Evolutionary conservation across 2,888 invertebrate species (phyloP), one percentile per base, ranked within the genome.

Genomic region (Nudaria mundana): DNA sequence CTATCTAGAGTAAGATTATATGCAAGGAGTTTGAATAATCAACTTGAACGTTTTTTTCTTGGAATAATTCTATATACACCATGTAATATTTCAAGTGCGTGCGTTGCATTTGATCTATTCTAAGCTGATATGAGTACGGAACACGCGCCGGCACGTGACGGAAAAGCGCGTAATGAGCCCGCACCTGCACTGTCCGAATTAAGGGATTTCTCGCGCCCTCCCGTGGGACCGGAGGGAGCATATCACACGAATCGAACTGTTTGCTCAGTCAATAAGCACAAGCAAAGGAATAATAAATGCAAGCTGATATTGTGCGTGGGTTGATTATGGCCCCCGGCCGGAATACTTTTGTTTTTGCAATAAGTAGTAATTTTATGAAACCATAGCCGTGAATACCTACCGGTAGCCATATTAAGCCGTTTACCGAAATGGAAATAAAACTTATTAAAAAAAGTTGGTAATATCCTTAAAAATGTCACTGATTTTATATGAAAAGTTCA

Each of bases 161-260:
- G 76, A 62, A 80, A 79, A 82, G 72, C 77, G 71, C 76, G 79
- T 86, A 88, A 87, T 87, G 85, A 87, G 78, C 76, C 78, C 78
- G 81, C 87, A 88, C 87, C 87, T 87, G 87, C 86, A 81, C 65
- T 73, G 63, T 64, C 76, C 72, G 84, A 77, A 86, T 88, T 87
- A 86, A 76, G 79, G 86, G 87, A 87, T 87, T 85, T 87, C 81
- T 86, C 83, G 84, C 87, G 82, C 87, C 87, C 86, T 85, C 87
- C 82, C 87, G 86, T 87, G 87, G 85, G 87, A 87, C 58, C 74
- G 71, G 63, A 73, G 75, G 69, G 70, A 57, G 51, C 52, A 42
- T 58, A 66, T 56, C 61, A 56, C 56, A 63, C 56, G 66, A 69
- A 66, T 63, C 66, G 70, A 67, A 70, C 61, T 78, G 79, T 83